Evolutionary conservation across 2,888 invertebrate species (phyloP).

Genomic region (Eulithis testata): DNA sequence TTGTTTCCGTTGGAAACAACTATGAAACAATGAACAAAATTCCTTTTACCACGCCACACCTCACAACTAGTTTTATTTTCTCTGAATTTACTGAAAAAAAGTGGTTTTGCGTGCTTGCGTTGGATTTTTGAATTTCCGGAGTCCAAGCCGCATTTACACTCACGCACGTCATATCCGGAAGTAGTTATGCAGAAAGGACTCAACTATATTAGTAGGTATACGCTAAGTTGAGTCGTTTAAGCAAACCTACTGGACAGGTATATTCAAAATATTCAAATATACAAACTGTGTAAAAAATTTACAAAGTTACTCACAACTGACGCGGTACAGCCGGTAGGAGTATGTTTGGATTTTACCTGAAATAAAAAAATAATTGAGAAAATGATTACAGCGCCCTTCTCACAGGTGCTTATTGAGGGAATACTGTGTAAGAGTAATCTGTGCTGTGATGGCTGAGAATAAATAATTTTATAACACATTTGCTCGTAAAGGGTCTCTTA

Average conservation of each 20-base stretch:
- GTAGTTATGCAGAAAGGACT: too few relatives aligned
- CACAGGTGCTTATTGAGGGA: neutral
- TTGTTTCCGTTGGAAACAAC: constrained; percentile 6
- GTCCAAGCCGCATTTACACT: neutral
- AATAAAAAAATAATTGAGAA: constrained; percentile 7
- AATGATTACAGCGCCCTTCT: neutral
- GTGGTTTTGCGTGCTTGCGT: constrained; percentile 5
- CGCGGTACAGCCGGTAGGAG: neutral
- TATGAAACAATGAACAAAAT: neutral
- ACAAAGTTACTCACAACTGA: constrained; percentile 1
- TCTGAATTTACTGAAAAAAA: constrained; percentile 1
- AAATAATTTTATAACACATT: too few relatives aligned
- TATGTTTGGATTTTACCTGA: constrained; percentile 12
- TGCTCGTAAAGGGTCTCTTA: too few relatives aligned
- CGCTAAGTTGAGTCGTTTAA: too few relatives aligned
- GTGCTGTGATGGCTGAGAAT: too few relatives aligned
- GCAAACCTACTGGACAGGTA: too few relatives aligned
- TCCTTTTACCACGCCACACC: constrained; percentile 11
- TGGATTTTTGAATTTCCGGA: constrained; percentile 11
- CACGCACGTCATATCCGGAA: neutral
- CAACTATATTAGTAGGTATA: too few relatives aligned
- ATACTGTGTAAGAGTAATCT: too few relatives aligned
- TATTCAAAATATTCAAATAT: too few relatives aligned
- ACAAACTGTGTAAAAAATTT: too few relatives aligned
- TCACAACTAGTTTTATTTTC: neutral